Conservation (phyloP, 2,888 invertebrate genomes). For the Cyaniris semiargus region DNA sequence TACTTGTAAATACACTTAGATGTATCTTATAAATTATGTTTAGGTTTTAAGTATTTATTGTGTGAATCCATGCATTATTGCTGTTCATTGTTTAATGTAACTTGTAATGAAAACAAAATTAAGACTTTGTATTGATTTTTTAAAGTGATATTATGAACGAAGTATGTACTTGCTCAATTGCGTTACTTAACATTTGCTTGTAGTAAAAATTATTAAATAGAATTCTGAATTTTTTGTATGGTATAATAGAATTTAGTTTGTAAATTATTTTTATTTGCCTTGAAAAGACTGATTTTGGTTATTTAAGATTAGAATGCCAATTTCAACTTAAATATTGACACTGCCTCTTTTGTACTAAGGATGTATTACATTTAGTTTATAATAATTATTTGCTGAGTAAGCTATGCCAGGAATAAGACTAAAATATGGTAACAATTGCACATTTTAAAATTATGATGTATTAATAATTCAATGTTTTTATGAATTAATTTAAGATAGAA, state of each 20-base stretch:
- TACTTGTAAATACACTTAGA: conserved; percentile 40
- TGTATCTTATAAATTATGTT: conserved; percentile 37
- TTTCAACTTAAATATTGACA: conserved; percentile 20
- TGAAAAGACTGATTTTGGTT: conserved; percentile 56
- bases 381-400: neutral
- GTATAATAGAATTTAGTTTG: conserved; percentile 18
- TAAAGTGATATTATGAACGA: neutral
- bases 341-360: conserved; percentile 31
- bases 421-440: conserved; percentile 7
- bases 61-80: conserved; percentile 36
- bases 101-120: conserved; percentile 13
- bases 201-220: neutral
- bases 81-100: conserved; percentile 20
- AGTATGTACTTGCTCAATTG: conserved; percentile 20
- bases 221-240: neutral
- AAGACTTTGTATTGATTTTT: neutral
- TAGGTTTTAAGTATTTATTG: conserved; percentile 40
- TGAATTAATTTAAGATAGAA: conserved; percentile 26
- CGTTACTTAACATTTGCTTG: conserved; percentile 7
- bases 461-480: conserved; percentile 14
- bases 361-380: conserved; percentile 21
- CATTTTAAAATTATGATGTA: conserved; percentile 21
- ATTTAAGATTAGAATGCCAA: conserved; percentile 35
- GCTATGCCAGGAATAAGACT: conserved; percentile 1
- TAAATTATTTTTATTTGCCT: conserved; percentile 36